phyloP scores from a whole-genome alignment of 2,113 vertebrate genomes.

The Albula goreensis region DNA sequence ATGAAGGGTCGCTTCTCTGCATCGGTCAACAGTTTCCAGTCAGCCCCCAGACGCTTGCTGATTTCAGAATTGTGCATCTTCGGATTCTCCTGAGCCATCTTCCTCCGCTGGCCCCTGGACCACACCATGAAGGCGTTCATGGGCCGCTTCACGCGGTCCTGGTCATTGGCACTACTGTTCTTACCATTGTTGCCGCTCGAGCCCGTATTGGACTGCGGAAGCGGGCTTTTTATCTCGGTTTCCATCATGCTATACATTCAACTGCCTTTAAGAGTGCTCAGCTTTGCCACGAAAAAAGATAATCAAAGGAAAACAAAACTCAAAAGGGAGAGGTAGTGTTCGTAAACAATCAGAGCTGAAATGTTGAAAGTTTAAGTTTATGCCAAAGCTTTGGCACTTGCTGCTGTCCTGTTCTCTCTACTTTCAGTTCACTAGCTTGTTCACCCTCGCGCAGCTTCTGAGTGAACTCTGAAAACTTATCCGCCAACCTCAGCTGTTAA shows the following conservation, averaged over 20 bases:
- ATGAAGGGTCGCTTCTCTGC: constrained; percentile 97
- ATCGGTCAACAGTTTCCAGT: constrained; percentile 97
- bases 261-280: constrained; percentile 49
- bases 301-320: not conserved
- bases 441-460: constrained; percentile 55
- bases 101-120: constrained; percentile 93
- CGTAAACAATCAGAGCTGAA: constrained; percentile 4
- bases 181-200: constrained; percentile 66
- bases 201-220: constrained; percentile 77
- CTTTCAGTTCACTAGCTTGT: constrained; percentile 10
- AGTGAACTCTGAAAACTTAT: constrained; percentile 74
- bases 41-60: constrained; percentile 93
- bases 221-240: constrained; percentile 86
- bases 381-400: constrained; percentile 21
- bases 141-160: constrained; percentile 93
- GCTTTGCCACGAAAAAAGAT: constrained; percentile 40
- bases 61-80: constrained; percentile 99
- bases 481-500: constrained; percentile 69
- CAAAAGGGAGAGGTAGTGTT: constrained; percentile 29
- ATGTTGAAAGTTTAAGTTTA: not conserved
- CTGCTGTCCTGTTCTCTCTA: constrained; percentile 50
- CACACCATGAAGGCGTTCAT: constrained; percentile 99
- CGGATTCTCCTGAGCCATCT: constrained; percentile 98
- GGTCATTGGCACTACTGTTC: constrained; percentile 73
- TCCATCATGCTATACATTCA: constrained; percentile 97